Conservation (phyloP, 2,113 vertebrate species). For the Pelusios castaneus region DNA sequence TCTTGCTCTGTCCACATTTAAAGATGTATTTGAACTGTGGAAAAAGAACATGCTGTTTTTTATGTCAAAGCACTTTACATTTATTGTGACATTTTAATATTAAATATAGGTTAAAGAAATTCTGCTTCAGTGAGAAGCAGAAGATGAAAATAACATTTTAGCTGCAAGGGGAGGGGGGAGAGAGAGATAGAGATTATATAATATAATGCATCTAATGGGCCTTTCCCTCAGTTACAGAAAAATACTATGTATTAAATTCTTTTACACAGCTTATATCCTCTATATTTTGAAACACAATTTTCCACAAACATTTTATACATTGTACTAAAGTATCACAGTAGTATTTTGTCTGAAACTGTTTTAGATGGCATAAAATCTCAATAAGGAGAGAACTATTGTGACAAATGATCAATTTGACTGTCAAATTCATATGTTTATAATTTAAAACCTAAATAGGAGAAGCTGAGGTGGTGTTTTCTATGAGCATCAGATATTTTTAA, state of each 20-base stretch:
- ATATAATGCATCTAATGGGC: not conserved
- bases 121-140: constrained; percentile 30
- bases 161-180: not conserved
- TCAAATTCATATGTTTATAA: constrained; percentile 7
- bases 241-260: constrained; percentile 17
- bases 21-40: constrained; percentile 50
- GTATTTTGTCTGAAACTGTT: not conserved
- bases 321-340: not conserved
- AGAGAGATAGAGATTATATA: not conserved
- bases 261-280: constrained; percentile 22
- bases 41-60: constrained; percentile 27
- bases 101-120: constrained; percentile 15
- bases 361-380: constrained; percentile 32
- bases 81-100: constrained; percentile 49
- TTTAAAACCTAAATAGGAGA: constrained; percentile 39
- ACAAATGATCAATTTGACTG: constrained; percentile 57
- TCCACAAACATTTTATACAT: constrained; percentile 27
- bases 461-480: constrained; percentile 32
- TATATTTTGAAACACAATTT: constrained; percentile 34
- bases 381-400: constrained; percentile 20
- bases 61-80: constrained; percentile 54
- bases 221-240: constrained; percentile 31
- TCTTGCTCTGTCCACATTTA: constrained; percentile 37
- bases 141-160: constrained; percentile 28
- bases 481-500: constrained; percentile 23